These are phyloP conservation scores for Poecilobothrus nobilitatus DNA, from an alignment of 2,888 invertebrate species.

Conservation along the genomic window DNA sequence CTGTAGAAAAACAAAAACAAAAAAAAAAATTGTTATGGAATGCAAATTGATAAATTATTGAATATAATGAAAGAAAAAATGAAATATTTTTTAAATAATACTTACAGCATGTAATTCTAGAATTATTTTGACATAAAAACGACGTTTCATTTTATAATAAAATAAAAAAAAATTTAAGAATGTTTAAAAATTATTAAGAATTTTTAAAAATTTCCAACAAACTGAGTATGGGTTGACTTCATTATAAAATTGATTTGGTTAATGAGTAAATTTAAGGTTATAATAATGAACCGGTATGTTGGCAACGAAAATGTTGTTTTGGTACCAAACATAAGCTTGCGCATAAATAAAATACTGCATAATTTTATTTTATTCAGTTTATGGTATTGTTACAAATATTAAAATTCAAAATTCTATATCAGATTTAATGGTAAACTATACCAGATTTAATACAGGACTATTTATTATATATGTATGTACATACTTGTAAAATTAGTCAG, in stretches of 20 bases:
- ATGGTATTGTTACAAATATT: neutral
- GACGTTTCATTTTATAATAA: conserved; percentile 23
- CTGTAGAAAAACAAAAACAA: no score
- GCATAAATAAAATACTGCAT: neutral
- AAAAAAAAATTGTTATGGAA: conserved; percentile 8
- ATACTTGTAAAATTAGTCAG: no score
- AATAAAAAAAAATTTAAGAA: neutral
- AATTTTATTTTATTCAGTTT: neutral
- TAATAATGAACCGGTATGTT: neutral
- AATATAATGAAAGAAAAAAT: conserved; percentile 10
- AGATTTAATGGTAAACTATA: no score
- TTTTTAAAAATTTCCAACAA: no score
- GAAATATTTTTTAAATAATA: conserved; percentile 15
- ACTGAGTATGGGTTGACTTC: no score
- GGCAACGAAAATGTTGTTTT: neutral
- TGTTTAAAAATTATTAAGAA: no score
- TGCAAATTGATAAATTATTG: neutral
- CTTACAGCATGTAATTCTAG: conserved; percentile 39
- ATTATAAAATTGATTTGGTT: neutral
- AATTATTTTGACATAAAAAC: conserved; percentile 35
- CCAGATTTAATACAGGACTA: no score
- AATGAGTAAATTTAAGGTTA: neutral
- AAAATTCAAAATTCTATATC: no score
- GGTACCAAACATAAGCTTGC: neutral
- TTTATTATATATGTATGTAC: no score